A percentile compares a stretch with the other conserved stretches of the same genome.
These are phyloP conservation scores for Holothuria leucospilota DNA, from an alignment of 53 echinoderm and acorn worm genomes.

Conservation along the genomic window DNA sequence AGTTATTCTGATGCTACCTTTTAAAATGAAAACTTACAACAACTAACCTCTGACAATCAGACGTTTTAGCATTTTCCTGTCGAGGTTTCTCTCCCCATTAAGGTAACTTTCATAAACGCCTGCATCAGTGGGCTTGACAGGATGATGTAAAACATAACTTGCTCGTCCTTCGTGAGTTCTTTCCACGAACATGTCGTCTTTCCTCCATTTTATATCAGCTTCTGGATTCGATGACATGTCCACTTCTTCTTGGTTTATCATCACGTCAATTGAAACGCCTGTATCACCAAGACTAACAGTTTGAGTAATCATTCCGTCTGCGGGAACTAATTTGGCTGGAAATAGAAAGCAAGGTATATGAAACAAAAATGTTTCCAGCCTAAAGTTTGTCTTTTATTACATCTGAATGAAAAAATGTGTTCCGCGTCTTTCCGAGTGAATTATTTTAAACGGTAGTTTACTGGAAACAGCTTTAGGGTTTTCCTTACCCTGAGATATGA, in stretches of 20 bases:
- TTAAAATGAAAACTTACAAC: neutral
- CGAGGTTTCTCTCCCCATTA: slow-evolving; percentile 50
- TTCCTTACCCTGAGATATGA: too few relatives aligned
- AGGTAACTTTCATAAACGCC: slow-evolving; percentile 82
- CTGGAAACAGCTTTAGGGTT: too few relatives aligned
- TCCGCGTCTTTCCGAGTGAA: too few relatives aligned
- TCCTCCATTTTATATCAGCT: slow-evolving; percentile 48
- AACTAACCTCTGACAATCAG: slow-evolving; percentile 74
- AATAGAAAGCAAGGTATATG: neutral
- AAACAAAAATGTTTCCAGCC: too few relatives aligned
- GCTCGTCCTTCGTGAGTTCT: slow-evolving; percentile 16
- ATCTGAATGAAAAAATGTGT: too few relatives aligned
- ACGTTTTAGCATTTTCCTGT: slow-evolving; percentile 52
- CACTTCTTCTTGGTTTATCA: slow-evolving; percentile 15
- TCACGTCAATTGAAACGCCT: slow-evolving; percentile 62
- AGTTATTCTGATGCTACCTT: too few relatives aligned
- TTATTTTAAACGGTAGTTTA: too few relatives aligned
- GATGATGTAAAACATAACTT: slow-evolving; percentile 48
- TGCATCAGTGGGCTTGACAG: slow-evolving; percentile 52
- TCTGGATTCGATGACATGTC: neutral
- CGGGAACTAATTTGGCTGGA: slow-evolving; percentile 69
- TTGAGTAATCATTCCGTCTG: slow-evolving; percentile 59
- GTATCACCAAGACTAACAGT: slow-evolving; percentile 72
- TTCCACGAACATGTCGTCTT: slow-evolving; percentile 37
- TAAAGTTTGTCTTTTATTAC: too few relatives aligned